Evolutionary conservation across 2,888 invertebrate genomes (phyloP).

Genomic region (Eristalis pertinax): DNA sequence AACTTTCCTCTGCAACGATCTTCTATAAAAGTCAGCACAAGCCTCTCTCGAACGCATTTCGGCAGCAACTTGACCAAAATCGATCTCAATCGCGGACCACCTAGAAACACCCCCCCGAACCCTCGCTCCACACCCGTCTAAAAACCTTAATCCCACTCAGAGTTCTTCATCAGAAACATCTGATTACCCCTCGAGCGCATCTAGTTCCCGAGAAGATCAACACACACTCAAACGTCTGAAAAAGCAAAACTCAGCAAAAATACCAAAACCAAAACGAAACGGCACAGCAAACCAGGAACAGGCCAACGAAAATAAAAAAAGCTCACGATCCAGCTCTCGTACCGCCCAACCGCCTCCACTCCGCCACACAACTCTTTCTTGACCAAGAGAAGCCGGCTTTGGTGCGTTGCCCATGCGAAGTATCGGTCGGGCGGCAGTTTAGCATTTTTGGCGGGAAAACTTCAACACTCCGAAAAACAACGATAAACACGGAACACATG

Average conservation of each 20-base stretch:
- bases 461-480: conserved; percentile 19
- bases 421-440: conserved; percentile 18
- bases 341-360: not conserved
- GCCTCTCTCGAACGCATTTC: too few relatives aligned
- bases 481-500: conserved; percentile 33
- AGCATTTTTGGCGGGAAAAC: conserved; percentile 68
- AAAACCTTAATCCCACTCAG: not conserved
- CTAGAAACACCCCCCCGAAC: too few relatives aligned
- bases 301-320: not conserved
- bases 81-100: too few relatives aligned
- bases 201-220: not conserved
- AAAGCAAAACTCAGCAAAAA: not conserved
- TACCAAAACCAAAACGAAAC: not conserved
- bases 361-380: too few relatives aligned
- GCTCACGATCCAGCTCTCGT: not conserved
- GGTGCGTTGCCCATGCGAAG: not conserved
- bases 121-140: too few relatives aligned
- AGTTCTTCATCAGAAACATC: not conserved
- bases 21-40: too few relatives aligned
- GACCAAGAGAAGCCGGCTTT: not conserved
- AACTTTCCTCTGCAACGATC: too few relatives aligned
- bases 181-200: not conserved
- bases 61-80: too few relatives aligned
- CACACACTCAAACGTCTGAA: not conserved
- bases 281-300: not conserved